These are phyloP conservation scores for Prinia subflava DNA, from an alignment of 2,113 vertebrate genomes.

Conservation along the genomic window DNA sequence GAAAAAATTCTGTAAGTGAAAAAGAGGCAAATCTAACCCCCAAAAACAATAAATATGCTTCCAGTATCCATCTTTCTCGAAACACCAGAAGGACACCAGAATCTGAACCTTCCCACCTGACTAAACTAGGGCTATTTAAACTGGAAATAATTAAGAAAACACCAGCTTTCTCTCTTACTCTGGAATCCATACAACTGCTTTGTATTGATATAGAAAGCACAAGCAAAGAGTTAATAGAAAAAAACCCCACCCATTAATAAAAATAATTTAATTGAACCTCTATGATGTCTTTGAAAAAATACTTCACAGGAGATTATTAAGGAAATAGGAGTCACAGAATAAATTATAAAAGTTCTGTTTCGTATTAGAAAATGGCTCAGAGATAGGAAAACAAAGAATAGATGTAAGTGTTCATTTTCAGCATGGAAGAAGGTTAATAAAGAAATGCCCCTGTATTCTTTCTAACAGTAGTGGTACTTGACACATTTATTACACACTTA, in stretches of 20 bases:
- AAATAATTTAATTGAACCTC: constrained; percentile 5
- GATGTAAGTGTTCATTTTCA: constrained; percentile 21
- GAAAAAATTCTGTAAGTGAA: too few relatives aligned
- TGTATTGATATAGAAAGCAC: neutral
- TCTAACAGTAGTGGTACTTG: neutral
- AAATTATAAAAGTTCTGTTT: neutral
- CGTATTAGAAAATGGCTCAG: neutral
- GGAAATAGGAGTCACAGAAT: neutral
- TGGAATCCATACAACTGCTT: neutral
- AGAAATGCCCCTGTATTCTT: neutral
- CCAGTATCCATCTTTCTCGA: neutral
- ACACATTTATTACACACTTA: constrained; percentile 6
- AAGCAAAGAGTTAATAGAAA: neutral
- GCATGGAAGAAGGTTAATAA: constrained; percentile 33
- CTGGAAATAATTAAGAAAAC: neutral
- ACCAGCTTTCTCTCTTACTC: neutral
- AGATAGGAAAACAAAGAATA: constrained; percentile 14
- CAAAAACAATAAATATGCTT: neutral
- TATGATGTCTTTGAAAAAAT: constrained; percentile 26
- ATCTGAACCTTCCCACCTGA: neutral
- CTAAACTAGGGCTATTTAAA: neutral
- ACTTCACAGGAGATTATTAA: neutral
- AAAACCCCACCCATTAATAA: neutral
- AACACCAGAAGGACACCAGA: neutral
- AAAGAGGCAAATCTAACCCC: too few relatives aligned